Base-by-base conservation (phyloP, 2,113 vertebrate species). In the Ornithorhynchus anatinus region DNA sequence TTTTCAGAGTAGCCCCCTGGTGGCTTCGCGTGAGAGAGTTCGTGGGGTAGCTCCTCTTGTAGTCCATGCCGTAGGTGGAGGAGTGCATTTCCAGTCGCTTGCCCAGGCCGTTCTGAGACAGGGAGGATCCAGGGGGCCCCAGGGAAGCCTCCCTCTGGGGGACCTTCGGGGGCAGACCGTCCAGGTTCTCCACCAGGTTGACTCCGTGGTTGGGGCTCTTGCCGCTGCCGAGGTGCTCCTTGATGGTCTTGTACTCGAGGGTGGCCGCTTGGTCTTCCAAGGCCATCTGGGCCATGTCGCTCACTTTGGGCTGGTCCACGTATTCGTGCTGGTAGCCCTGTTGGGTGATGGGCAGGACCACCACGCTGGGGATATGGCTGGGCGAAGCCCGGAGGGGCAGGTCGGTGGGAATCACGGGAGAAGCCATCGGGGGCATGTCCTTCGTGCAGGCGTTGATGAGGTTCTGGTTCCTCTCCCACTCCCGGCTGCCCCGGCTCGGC, bases 391-490 rank as follows among this genome's bases (percentile, higher is more conserved):
- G 94, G n/a, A 98, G 94, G 0, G 97, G 95, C 67, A 98, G 91
- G 80, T 98, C 97, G 0, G 95, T 97, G n/a, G 96, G 94, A 75
- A 99, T 99, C 31, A 98, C 96, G 0, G 95, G 92, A 0, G 97
- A 96, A 27, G 94, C 94, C 92, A 99, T 94, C 0, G 95, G 87
- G 1, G 94, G 84, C 80, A 99, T 94, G 79, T 99, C 98, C 94
- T 98, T 98, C 31, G 96, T 95, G 83, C 97, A 98, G 60, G 97
- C 96, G 3, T 99, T 99, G 89, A 99, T 98, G 66, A 99, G 93
- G 84, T 99, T 99, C 92, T 99, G 98, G 84, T 96, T 98, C 76
- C 96, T 88, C 60, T 99, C 98, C 98, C 98, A 99, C 48, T 99
- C 97, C 1, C 97, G 94, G 85, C 97, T 98, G 52, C 96, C 96